Base-by-base conservation (phyloP, 2,888 invertebrate species). In the Rugalucina vietnamica region DNA sequence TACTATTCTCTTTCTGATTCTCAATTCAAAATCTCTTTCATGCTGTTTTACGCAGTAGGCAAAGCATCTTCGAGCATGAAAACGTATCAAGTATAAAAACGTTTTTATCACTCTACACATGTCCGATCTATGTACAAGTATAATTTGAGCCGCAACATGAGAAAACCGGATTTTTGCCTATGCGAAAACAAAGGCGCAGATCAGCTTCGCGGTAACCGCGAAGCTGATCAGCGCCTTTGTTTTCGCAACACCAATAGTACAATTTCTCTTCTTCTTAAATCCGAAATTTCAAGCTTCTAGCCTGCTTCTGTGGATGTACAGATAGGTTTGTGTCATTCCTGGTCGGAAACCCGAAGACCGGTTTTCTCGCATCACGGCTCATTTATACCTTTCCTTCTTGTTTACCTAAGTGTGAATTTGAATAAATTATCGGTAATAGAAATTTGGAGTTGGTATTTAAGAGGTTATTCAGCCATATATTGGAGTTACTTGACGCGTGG, bases 341-440 rank as follows among this genome's bases (percentile, higher is more conserved):
- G n/a, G n/a, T n/a, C n/a, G n/a, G n/a, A n/a, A n/a, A n/a, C n/a
- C n/a, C n/a, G n/a, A n/a, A n/a, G n/a, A n/a, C n/a, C n/a, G n/a
- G n/a, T n/a, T n/a, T n/a, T n/a, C n/a, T n/a, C n/a, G n/a, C n/a
- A n/a, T n/a, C n/a, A n/a, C n/a, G n/a, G n/a, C n/a, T n/a, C n/a
- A n/a, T n/a, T n/a, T n/a, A n/a, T 50, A 50, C 24, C 24, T 50
- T 65, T 18, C 34, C 21, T 65, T 65, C 65, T n/a, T 65, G 65
- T 65, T 65, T 65, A 65, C 65, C 65, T 65, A 65, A 21, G 65
- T 65, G 65, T 65, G 65, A 65, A 65, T 65, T 65, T 34, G 34
- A 65, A 65, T 65, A 65, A 65, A 65, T 65, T 29, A 12, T 65
- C 10, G 32, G 34, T 65, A 65, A 21, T 65, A 65, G 34, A 65